Evolutionary conservation across 2,113 vertebrate species (phyloP).

Genomic region (Promerops cafer): DNA sequence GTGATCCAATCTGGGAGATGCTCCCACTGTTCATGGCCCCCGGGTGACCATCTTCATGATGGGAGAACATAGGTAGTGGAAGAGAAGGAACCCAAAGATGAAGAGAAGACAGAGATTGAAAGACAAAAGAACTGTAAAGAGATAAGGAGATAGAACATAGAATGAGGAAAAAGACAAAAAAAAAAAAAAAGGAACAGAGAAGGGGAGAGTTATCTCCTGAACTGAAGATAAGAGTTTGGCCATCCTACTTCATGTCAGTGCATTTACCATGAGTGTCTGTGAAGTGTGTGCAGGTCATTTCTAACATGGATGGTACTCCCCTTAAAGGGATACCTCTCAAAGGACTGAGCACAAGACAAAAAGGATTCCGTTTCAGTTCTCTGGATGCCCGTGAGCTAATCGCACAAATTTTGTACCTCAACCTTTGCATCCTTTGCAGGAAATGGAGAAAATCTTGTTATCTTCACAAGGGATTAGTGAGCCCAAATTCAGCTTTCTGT

Average conservation of each 20-base stretch:
- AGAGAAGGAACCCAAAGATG: not conserved
- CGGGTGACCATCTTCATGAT: not conserved
- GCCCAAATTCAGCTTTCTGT: not conserved
- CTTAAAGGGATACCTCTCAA: not conserved
- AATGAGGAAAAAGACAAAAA: fast-evolving
- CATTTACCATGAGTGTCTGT: not conserved
- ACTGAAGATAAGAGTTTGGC: not conserved
- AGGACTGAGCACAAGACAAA: not conserved
- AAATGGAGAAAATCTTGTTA: not conserved
- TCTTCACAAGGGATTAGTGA: not conserved
- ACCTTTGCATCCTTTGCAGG: not conserved
- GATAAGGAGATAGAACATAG: not conserved
- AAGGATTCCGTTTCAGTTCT: not conserved
- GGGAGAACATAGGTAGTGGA: not conserved
- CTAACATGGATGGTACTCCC: not conserved
- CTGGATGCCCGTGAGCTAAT: not conserved
- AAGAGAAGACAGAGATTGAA: not conserved
- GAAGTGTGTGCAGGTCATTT: not conserved
- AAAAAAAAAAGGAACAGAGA: fast-evolving
- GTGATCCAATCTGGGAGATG: not conserved
- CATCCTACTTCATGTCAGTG: not conserved
- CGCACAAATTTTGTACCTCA: not conserved
- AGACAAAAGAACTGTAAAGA: not conserved
- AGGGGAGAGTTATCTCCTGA: not conserved
- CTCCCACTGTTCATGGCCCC: not conserved